phyloP scores from a whole-genome alignment of 2,888 invertebrate species.

The Orthosia cruda region DNA sequence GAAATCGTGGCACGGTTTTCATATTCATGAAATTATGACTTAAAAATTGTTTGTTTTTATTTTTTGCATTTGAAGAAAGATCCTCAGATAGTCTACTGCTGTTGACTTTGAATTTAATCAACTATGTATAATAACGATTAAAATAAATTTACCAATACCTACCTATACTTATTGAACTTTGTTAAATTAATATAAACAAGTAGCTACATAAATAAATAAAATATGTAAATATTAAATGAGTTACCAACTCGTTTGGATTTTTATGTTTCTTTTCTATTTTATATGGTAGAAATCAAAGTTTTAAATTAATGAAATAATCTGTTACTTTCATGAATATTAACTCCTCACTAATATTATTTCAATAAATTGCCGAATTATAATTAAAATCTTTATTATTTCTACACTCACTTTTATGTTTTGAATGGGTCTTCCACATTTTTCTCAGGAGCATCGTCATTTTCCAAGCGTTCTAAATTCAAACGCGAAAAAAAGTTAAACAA shows the following conservation, averaged over 20 bases:
- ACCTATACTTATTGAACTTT: not conserved
- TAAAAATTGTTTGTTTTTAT: not conserved
- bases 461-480: conserved; percentile 15
- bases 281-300: too few relatives aligned
- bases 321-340: not conserved
- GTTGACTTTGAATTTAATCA: not conserved
- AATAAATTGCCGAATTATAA: not conserved
- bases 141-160: not conserved
- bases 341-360: not conserved
- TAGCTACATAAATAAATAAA: too few relatives aligned
- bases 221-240: too few relatives aligned
- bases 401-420: conserved; percentile 94
- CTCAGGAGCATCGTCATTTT: conserved; percentile 92
- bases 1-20: conserved; percentile 21
- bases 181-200: not conserved
- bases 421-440: conserved; percentile 93
- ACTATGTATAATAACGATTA: not conserved
- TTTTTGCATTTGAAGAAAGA: not conserved
- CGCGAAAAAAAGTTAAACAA: conserved; percentile 22
- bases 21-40: not conserved
- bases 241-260: too few relatives aligned
- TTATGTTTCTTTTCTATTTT: too few relatives aligned
- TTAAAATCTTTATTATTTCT: not conserved
- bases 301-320: not conserved
- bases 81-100: too few relatives aligned